Evolutionary conservation across 2,113 vertebrate species (phyloP).

Genomic region (Lepidothrix coronata): DNA sequence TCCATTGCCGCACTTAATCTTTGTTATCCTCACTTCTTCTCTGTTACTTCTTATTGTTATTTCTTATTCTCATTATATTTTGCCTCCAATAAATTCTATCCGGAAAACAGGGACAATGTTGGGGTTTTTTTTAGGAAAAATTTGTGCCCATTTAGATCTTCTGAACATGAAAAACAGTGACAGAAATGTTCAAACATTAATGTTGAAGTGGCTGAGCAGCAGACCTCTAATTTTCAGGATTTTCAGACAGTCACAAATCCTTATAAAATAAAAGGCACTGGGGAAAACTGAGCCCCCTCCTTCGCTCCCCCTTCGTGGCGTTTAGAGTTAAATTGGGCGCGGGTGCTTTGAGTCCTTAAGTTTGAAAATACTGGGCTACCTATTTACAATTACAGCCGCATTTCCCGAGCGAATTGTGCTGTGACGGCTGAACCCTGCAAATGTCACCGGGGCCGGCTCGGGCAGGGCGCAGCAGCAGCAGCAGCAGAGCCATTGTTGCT

Average conservation of each 20-base stretch:
- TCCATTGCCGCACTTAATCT: not conserved
- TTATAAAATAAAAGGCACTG: not conserved
- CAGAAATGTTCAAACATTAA: not conserved
- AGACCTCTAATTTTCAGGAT: not conserved
- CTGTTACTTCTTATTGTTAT: not conserved
- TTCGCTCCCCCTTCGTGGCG: fast-evolving
- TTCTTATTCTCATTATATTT: not conserved
- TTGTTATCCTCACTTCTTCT: not conserved
- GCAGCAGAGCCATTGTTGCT: constrained; percentile 33
- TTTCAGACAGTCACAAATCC: not conserved
- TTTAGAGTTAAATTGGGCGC: not conserved
- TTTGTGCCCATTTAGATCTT: not conserved
- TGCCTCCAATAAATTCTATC: not conserved
- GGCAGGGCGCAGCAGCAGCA: not conserved
- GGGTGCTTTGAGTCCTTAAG: not conserved
- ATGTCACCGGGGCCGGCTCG: not conserved
- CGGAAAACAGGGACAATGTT: not conserved
- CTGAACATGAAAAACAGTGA: not conserved
- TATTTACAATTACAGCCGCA: not conserved
- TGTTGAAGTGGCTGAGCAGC: not conserved
- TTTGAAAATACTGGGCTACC: not conserved
- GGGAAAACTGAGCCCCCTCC: not conserved
- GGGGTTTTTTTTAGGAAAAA: not conserved
- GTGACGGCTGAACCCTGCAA: not conserved
- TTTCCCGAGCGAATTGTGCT: not conserved